Evolutionary conservation across 2,113 vertebrate species (phyloP), one percentile per base, ranked within the genome.

Genomic region (Eurystomus gularis): DNA sequence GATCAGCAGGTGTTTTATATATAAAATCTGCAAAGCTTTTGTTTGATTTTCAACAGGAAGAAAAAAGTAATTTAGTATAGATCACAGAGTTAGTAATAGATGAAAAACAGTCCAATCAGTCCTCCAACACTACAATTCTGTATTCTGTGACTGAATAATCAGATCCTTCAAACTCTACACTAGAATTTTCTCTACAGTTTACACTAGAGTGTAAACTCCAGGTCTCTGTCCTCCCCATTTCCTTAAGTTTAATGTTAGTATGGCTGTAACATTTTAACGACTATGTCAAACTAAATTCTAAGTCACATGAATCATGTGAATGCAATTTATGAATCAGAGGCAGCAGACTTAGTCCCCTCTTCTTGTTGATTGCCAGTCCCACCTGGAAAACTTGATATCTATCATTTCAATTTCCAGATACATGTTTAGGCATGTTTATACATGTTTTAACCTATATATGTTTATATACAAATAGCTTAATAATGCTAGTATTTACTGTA

Each of bases 1-100:
- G 33, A 85, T 54, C 62, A 90, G 66, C 39, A 90, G 35, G 57
- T 93, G 70, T 69, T 69, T 90, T 69, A 61, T 82, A 31, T 77
- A 90, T 72, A 35, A 93, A 79, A 93, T 79, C 52, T 76, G 17
- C 35, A 88, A 80, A 61, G 21, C 18, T 82, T 84, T 93, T 76
- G 46, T 65, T 88, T 72, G 35, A 72, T 88, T 90, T 91, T 84
- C 40, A 19, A 9, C 64, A 64, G 17, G 29, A 54, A 54, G 61
- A 28, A 55, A 76, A n/a, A 65, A 31, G 37, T 42, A 72, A 84
- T 91, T 94, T 93, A 76, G 7, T 58, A 11, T 61, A 62, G 66
- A 73, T 73, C 71, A 70, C 40, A 83, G 61, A 79, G 13, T 88
- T 95, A 55, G 65, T 55, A 78, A 90, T 69, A 90, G 49, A 86